These are phyloP conservation scores for Littorina saxatilis DNA, from an alignment of 1,140 invertebrate species.

Conservation along the genomic window DNA sequence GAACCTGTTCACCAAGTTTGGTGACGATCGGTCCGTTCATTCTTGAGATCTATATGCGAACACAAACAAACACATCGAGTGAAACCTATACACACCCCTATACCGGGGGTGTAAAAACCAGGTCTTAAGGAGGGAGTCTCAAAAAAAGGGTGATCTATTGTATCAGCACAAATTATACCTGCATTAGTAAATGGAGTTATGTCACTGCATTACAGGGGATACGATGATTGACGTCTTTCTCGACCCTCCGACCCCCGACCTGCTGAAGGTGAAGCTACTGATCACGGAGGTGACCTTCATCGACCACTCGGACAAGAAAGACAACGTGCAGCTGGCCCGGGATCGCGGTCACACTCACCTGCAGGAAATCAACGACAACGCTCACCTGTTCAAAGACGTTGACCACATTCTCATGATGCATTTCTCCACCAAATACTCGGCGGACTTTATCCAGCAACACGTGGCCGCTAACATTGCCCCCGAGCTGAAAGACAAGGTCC, in stretches of 20 bases:
- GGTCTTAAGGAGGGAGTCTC: too few relatives aligned
- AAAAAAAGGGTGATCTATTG: too few relatives aligned
- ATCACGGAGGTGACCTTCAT: conserved; percentile 67
- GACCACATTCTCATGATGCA: conserved; percentile 61
- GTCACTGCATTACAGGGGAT: conserved; percentile 70
- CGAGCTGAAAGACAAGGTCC: conserved; percentile 50
- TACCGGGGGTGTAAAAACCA: too few relatives aligned
- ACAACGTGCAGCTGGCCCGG: conserved; percentile 47
- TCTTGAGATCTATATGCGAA: too few relatives aligned
- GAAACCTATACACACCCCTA: too few relatives aligned
- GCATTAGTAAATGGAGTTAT: too few relatives aligned
- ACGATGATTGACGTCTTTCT: conserved; percentile 65
- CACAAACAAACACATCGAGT: too few relatives aligned
- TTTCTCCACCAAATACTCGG: conserved; percentile 65
- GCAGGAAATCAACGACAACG: conserved; percentile 58
- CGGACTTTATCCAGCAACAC: conserved; percentile 45
- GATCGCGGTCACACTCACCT: conserved; percentile 63
- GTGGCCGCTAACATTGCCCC: conserved; percentile 47
- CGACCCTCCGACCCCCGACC: conserved; percentile 59
- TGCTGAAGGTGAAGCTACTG: conserved; percentile 66
- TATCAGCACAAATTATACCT: too few relatives aligned
- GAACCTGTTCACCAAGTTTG: too few relatives aligned
- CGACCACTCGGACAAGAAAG: conserved; percentile 40
- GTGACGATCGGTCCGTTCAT: too few relatives aligned
- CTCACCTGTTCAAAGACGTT: conserved; percentile 57